These are phyloP conservation scores for Amphiprion percula DNA, from an alignment of 2,113 vertebrate genomes.

Conservation along the genomic window DNA sequence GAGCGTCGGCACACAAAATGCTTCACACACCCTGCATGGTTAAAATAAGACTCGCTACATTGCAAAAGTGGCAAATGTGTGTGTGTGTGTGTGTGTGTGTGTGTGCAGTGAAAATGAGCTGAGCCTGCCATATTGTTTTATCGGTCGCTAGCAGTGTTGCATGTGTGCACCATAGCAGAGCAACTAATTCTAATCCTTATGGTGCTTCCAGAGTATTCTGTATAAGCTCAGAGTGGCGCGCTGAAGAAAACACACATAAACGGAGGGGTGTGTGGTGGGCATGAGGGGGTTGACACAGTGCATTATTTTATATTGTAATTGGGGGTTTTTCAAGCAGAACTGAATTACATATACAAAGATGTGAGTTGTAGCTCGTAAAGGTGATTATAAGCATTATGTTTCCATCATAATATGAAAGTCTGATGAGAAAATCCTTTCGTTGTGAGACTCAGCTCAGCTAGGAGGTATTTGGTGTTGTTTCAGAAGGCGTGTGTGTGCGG, in stretches of 20 bases:
- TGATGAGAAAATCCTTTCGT: slow-evolving; percentile 31
- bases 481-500: slow-evolving; percentile 27
- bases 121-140: slow-evolving; percentile 67
- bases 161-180: slow-evolving; percentile 64
- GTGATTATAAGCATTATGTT: slow-evolving; percentile 37
- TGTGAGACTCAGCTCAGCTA: slow-evolving; percentile 8
- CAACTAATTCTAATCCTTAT: slow-evolving; percentile 72
- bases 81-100: background rate
- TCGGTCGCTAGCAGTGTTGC: slow-evolving; percentile 68
- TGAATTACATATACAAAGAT: slow-evolving; percentile 20
- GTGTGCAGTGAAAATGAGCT: slow-evolving; percentile 16
- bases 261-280: background rate
- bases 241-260: slow-evolving; percentile 28
- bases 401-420: slow-evolving; percentile 22
- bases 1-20: slow-evolving; percentile 12
- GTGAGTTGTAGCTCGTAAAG: slow-evolving; percentile 8
- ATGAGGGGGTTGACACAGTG: background rate
- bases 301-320: slow-evolving; percentile 29
- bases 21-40: slow-evolving; percentile 18
- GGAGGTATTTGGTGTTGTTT: slow-evolving; percentile 28
- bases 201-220: slow-evolving; percentile 44
- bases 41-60: slow-evolving; percentile 31
- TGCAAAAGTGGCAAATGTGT: background rate
- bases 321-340: slow-evolving; percentile 22
- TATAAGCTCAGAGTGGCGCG: slow-evolving; percentile 33